A percentile compares a stretch with the other conserved stretches of the same genome.
phyloP scores from a whole-genome alignment of 2,888 invertebrate species.

The Sinodicranocentrus sp. region DNA sequence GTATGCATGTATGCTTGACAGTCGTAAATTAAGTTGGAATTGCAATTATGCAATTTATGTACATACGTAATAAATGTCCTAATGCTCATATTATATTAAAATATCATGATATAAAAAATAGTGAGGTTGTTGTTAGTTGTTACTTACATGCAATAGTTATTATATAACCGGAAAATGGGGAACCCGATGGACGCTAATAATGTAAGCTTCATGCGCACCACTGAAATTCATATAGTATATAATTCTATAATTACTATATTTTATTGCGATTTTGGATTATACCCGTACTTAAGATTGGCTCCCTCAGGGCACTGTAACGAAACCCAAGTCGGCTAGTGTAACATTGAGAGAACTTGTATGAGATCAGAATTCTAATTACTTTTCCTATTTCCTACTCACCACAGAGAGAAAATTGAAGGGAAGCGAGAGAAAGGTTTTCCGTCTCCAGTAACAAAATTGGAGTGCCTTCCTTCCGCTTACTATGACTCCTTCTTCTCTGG shows the following conservation, averaged over 20 bases:
- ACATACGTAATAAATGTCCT: no score
- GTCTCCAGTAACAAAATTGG: not conserved
- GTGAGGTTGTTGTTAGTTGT: no score
- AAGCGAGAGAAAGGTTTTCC: not conserved
- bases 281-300: not conserved
- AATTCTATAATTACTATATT: not conserved
- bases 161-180: no score
- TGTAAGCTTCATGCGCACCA: not conserved
- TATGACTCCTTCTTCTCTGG: not conserved
- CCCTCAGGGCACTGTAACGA: not conserved
- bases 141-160: no score
- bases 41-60: no score
- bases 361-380: constrained; percentile 65
- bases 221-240: not conserved
- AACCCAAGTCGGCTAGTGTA: not conserved
- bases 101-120: no score
- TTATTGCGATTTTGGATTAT: not conserved
- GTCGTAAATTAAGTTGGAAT: no score
- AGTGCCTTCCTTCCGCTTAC: not conserved
- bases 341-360: constrained; percentile 44
- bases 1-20: no score
- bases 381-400: constrained; percentile 10
- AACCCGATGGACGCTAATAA: no score
- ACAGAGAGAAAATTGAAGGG: constrained; percentile 20
- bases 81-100: no score